Base-by-base conservation (phyloP, 2,113 vertebrate species). In the Zootoca vivipara region DNA sequence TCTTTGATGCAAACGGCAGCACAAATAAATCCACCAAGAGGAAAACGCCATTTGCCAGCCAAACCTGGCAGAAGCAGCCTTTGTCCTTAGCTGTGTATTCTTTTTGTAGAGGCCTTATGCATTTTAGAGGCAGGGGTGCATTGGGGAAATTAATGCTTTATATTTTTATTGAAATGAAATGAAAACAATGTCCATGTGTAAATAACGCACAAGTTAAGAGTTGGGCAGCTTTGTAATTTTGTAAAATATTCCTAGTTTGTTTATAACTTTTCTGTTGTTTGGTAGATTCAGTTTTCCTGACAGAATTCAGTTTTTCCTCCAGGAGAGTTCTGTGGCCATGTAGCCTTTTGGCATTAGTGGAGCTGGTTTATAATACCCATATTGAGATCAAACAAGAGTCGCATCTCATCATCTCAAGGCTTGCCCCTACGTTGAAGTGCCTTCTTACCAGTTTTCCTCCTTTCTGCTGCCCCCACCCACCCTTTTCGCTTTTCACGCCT, bases 141-240 rank as follows among this genome's bases (percentile, higher is more conserved):
- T 93, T 95, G 77, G 93, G 90, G 78, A 87, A 92, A 90, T 92
- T 40, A 90, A 94, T 93, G 90, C 87, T 90, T 94, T 90, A 92
- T 95, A 94, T 95, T 95, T 90, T 95, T 94, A 94, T 90, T 93
- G 90, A 96, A 95, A 92, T 65, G 92, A 90, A 88, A 89, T 91
- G 87, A 89, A 82, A 93, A 94, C 93, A 85, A 87, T 92, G 92
- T 88, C 88, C 89, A 78, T 30, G 18, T 94, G 93, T 96, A 96
- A 94, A 96, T 95, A 95, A 84, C 77, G 81, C 88, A 35, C 91
- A 95, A 89, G 88, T 90, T 93, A 93, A 93, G 91, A 91, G 90
- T 83, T 79, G 78, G 92, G 78, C 38, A 40, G 62, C 79, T 87
- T 90, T 93, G 18, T 22, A 87, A 10, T 92, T 94, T 95, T 91